phyloP scores from a whole-genome alignment of 2,113 vertebrate species.

The Lycaon pictus region DNA sequence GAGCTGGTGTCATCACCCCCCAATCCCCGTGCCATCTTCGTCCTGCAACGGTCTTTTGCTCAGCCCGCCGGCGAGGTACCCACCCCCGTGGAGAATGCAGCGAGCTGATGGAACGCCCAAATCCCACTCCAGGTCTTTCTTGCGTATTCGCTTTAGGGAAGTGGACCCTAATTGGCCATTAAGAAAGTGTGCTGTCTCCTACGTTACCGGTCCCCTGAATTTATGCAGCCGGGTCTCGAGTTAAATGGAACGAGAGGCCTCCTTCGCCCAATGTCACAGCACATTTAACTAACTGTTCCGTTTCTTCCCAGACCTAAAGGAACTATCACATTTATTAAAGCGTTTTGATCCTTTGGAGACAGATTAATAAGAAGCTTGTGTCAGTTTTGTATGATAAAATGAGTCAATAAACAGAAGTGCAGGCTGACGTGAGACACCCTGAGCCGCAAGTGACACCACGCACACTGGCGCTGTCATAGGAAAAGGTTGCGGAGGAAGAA shows the following conservation, averaged over 20 bases:
- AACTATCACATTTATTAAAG: slow-evolving; percentile 85
- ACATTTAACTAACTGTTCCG: slow-evolving; percentile 81
- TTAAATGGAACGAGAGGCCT: slow-evolving; percentile 44
- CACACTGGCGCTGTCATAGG: slow-evolving; percentile 77
- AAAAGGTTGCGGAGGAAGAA: slow-evolving; percentile 76
- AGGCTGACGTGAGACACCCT: slow-evolving; percentile 57
- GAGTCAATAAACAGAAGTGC: slow-evolving; percentile 85
- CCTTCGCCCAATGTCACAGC: slow-evolving; percentile 77
- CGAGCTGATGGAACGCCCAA: neutral
- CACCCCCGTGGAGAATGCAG: neutral
- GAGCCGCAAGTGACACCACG: slow-evolving; percentile 76
- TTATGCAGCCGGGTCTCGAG: neutral
- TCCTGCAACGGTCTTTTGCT: neutral
- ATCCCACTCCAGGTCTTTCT: neutral
- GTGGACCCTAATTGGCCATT: slow-evolving; percentile 70
- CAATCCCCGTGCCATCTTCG: no score
- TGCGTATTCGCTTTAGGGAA: slow-evolving; percentile 36
- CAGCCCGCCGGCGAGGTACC: neutral
- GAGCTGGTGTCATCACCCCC: neutral
- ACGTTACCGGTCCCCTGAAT: slow-evolving; percentile 14
- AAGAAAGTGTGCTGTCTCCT: slow-evolving; percentile 12
- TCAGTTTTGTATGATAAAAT: slow-evolving; percentile 86
- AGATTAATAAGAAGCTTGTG: slow-evolving; percentile 85
- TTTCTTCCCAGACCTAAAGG: slow-evolving; percentile 79
- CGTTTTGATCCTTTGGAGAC: slow-evolving; percentile 85